These are phyloP conservation scores for Chloropsis hardwickii DNA, from an alignment of 2,113 vertebrate genomes.

Conservation along the genomic window DNA sequence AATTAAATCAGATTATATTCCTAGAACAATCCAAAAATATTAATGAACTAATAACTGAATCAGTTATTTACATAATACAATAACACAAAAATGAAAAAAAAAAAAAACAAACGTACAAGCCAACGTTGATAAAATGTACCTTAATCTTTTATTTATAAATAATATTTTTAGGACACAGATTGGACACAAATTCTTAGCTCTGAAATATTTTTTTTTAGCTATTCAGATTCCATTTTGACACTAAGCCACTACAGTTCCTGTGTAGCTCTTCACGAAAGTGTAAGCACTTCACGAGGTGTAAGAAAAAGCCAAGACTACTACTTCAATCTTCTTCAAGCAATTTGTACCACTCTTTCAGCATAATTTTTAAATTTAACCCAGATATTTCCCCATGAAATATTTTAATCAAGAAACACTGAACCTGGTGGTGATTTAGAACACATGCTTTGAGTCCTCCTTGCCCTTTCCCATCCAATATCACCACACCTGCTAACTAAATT, in stretches of 20 bases:
- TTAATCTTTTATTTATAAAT: background rate
- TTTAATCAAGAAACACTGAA: background rate
- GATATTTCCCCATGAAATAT: background rate
- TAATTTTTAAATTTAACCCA: background rate
- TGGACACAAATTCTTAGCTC: background rate
- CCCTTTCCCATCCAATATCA: background rate
- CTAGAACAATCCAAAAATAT: background rate
- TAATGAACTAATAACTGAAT: background rate
- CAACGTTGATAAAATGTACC: background rate
- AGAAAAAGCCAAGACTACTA: background rate
- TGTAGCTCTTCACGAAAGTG: background rate
- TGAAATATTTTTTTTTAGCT: background rate
- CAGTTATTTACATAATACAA: background rate
- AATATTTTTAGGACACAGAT: background rate
- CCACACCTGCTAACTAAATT: background rate
- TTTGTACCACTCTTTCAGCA: background rate
- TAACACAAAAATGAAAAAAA: too few relatives aligned
- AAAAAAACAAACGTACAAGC: background rate
- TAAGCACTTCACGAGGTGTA: too few relatives aligned
- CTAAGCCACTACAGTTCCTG: background rate
- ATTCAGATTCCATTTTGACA: background rate
- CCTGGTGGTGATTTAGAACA: background rate
- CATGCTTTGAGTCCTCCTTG: background rate
- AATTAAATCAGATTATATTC: background rate
- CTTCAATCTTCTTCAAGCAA: background rate